Percentiles rank a stretch among this genome's conserved stretches.
phyloP scores from a whole-genome alignment of 1,140 invertebrate species.

The Oreohelix idahoensis region DNA sequence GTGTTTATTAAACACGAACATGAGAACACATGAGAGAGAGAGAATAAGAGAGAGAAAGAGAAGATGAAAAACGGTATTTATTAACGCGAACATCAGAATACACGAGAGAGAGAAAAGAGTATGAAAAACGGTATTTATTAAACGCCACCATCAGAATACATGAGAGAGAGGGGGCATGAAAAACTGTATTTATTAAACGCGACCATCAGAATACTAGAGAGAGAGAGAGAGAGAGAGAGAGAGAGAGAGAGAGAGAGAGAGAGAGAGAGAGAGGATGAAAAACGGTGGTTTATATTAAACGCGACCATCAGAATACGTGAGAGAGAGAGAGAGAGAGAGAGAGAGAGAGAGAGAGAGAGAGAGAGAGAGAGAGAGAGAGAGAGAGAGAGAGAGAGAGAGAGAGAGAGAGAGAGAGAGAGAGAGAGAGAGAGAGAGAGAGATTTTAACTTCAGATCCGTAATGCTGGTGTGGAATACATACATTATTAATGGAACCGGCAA shows the following conservation, averaged over 20 bases:
- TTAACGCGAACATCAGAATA: too few relatives aligned
- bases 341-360: neutral
- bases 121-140: too few relatives aligned
- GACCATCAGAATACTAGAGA: neutral
- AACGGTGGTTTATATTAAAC: neutral
- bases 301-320: neutral
- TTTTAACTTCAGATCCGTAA: too few relatives aligned
- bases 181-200: too few relatives aligned
- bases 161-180: neutral
- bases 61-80: too few relatives aligned
- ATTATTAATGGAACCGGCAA: too few relatives aligned
- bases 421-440: neutral
- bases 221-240: neutral
- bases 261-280: neutral
- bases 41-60: conserved; percentile 16
- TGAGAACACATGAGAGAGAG: neutral
- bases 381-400: neutral
- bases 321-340: neutral
- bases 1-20: neutral
- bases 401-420: too few relatives aligned
- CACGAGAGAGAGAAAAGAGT: too few relatives aligned
- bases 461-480: too few relatives aligned
- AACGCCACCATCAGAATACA: too few relatives aligned
- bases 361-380: conserved; percentile 1
- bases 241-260: neutral